Conservation (phyloP, 2,888 invertebrate genomes). For the Philonicus albiceps region DNA sequence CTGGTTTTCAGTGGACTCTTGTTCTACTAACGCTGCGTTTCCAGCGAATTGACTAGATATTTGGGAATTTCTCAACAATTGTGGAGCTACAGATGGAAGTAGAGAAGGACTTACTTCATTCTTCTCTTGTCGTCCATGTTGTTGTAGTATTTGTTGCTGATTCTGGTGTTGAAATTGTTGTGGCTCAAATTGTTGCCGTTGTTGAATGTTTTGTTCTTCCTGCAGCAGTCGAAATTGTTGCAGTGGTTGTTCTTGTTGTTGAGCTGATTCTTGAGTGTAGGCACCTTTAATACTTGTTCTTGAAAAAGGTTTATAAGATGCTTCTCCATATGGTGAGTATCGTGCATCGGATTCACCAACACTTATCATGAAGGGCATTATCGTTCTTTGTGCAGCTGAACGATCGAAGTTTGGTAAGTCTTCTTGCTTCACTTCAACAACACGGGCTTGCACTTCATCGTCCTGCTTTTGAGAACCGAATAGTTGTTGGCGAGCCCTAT, state of each 20-base stretch:
- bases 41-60: not conserved
- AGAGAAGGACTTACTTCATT: not conserved
- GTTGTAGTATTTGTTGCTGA: not conserved
- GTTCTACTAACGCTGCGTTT: slow-evolving; percentile 44
- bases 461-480: slow-evolving; percentile 38
- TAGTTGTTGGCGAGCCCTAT: not conserved
- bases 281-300: not conserved
- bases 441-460: slow-evolving; percentile 49
- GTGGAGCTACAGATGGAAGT: not conserved
- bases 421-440: slow-evolving; percentile 38
- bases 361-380: slow-evolving; percentile 54
- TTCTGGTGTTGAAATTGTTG: not conserved
- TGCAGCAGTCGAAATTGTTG: not conserved
- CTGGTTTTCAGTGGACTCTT: slow-evolving; percentile 62
- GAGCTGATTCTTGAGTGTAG: not conserved
- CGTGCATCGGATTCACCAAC: slow-evolving; percentile 55
- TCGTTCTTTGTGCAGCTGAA: not conserved
- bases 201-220: slow-evolving; percentile 45
- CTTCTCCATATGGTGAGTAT: slow-evolving; percentile 51
- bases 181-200: not conserved
- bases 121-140: not conserved
- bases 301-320: slow-evolving; percentile 43
- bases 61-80: not conserved
- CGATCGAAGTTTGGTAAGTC: not conserved
- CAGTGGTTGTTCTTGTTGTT: not conserved